phyloP scores from a whole-genome alignment of 2,888 invertebrate species.

The Temnothorax rugatulus region DNA sequence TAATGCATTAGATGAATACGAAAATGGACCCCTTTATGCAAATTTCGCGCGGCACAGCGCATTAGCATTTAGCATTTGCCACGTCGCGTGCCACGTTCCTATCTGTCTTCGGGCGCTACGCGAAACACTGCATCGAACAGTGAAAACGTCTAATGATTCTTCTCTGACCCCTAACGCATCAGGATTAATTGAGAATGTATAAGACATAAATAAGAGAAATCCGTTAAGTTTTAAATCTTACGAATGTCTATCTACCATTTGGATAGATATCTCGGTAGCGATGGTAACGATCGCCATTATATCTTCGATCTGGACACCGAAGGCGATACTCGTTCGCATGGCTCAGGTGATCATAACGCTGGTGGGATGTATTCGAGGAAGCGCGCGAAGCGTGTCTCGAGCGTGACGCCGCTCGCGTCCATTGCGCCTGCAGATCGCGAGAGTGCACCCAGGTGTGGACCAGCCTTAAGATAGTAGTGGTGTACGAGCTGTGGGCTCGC shows the following conservation, averaged over 20 bases:
- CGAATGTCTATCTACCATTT: background rate
- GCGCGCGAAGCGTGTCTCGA: slow-evolving; percentile 45
- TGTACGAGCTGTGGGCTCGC: slow-evolving; percentile 75
- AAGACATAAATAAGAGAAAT: background rate
- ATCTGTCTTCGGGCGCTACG: background rate
- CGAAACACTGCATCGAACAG: background rate
- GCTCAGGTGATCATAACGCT: slow-evolving; percentile 30
- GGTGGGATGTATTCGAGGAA: slow-evolving; percentile 53
- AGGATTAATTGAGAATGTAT: background rate
- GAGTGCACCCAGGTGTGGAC: slow-evolving; percentile 77
- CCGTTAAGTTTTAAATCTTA: background rate
- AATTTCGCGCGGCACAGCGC: background rate
- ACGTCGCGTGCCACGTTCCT: background rate
- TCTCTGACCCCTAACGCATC: background rate
- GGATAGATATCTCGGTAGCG: slow-evolving; percentile 1
- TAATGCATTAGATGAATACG: slow-evolving; percentile 17
- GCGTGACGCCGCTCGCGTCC: slow-evolving; percentile 58
- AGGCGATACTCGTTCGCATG: slow-evolving; percentile 25
- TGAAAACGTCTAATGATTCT: background rate
- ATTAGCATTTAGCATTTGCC: background rate
- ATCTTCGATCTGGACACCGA: slow-evolving; percentile 22
- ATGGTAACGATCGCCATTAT: slow-evolving; percentile 34
- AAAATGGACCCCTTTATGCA: slow-evolving; percentile 10
- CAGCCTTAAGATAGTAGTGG: slow-evolving; percentile 77
- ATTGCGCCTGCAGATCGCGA: slow-evolving; percentile 43